phyloP scores from a whole-genome alignment of 2,888 invertebrate species.

The Schrankia costaestrigalis region DNA sequence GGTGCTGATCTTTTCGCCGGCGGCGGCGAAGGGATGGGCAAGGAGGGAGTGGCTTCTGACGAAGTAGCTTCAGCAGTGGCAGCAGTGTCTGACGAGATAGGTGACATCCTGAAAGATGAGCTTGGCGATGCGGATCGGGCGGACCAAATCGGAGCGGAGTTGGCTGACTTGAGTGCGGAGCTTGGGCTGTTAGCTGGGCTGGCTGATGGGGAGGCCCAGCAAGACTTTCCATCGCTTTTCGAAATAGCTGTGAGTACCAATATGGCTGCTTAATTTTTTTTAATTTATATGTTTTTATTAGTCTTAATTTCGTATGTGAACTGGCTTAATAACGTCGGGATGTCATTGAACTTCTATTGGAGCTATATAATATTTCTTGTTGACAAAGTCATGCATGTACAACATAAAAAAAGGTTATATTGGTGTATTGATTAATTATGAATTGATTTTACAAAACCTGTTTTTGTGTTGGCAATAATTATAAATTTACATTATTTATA shows the following conservation, averaged over 20 bases:
- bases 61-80: conserved; percentile 70
- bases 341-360: conserved; percentile 8
- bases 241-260: conserved; percentile 71
- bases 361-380: background rate
- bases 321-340: background rate
- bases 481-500: too few species aligned
- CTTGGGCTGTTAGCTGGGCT: conserved; percentile 68
- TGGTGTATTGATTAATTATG: too few species aligned
- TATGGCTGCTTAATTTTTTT: conserved; percentile 45
- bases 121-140: conserved; percentile 67
- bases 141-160: conserved; percentile 67
- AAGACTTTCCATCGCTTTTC: conserved; percentile 68
- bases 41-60: conserved; percentile 58
- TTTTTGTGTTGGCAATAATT: too few species aligned
- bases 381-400: background rate
- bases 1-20: conserved; percentile 59
- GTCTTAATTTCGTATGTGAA: background rate
- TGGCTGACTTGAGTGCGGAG: conserved; percentile 70
- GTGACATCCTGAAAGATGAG: conserved; percentile 73
- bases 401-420: too few species aligned
- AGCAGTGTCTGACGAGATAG: conserved; percentile 72
- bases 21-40: conserved; percentile 49
- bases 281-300: conserved; percentile 13
- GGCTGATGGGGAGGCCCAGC: conserved; percentile 63
- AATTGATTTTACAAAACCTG: too few species aligned